Percentiles rank a stretch among this genome's conserved stretches.
Evolutionary conservation across 1,140 invertebrate genomes (phyloP).

Genomic region (Drosophila pruinosa): DNA sequence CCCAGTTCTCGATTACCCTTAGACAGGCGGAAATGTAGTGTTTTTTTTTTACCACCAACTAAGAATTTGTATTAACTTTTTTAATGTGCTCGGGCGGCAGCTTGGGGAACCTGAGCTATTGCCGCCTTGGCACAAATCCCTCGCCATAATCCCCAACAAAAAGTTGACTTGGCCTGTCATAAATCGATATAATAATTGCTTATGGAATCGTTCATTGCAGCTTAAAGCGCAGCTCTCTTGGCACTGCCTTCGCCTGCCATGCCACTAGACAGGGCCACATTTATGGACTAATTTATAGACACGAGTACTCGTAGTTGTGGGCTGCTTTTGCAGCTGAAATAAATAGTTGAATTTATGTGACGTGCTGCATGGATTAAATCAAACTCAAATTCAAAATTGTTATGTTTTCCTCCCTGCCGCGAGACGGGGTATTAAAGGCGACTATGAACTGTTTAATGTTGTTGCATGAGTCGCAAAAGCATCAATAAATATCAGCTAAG

Average conservation of each 20-base stretch:
- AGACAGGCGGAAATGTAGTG: slow-evolving; percentile 48
- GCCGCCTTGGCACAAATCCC: slow-evolving; percentile 37
- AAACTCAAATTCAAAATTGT: slow-evolving; percentile 27
- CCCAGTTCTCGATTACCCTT: slow-evolving; percentile 12
- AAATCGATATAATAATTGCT: slow-evolving; percentile 68
- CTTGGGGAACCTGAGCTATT: slow-evolving; percentile 27
- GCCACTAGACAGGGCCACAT: slow-evolving; percentile 47
- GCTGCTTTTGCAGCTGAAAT: slow-evolving; percentile 30
- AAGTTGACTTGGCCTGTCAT: slow-evolving; percentile 24
- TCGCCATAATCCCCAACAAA: slow-evolving; percentile 21
- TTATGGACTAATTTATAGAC: slow-evolving; percentile 69
- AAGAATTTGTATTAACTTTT: slow-evolving; percentile 60
- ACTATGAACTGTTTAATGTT: slow-evolving; percentile 2
- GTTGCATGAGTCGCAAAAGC: not conserved
- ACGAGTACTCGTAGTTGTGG: slow-evolving; percentile 43
- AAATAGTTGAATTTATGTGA: slow-evolving; percentile 61
- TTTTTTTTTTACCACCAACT: slow-evolving; percentile 12
- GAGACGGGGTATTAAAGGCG: not conserved
- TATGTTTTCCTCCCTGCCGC: not conserved
- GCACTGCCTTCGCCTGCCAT: not conserved
- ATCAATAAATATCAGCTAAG: not conserved
- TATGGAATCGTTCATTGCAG: slow-evolving; percentile 70
- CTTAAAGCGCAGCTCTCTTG: slow-evolving; percentile 31
- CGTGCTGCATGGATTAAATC: slow-evolving; percentile 61
- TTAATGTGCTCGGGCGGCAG: slow-evolving; percentile 13